Base-by-base conservation (phyloP, 2,888 invertebrate genomes). In the Drosophila rellima region DNA sequence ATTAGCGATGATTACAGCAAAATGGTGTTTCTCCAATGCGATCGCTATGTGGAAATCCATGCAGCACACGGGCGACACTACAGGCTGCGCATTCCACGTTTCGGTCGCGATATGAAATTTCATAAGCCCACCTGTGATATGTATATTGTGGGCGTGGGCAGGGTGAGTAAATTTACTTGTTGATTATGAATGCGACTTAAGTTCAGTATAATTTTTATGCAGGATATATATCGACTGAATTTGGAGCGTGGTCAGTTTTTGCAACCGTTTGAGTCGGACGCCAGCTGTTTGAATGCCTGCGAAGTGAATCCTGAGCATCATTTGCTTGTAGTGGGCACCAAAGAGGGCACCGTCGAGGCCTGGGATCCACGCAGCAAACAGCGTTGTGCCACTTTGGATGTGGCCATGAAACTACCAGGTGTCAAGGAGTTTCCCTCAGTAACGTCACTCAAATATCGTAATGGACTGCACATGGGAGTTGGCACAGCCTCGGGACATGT, bases 1-100 rank as follows among this genome's bases (percentile, higher is more conserved):
- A 93, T 99, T 33, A 97, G 98, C 84, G 98, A 99, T 87, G 99
- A 99, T 93, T 99, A 98, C 91, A 96, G 97, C 79, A 99, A 99
- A 95, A 93, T 99, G 91, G 93, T 92, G 51, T 96, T 98, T 90
- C 93, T 98, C 23, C 96, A 97, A 92, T 95, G 95, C 90, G 97
- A 98, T 92, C 95, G 99, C 42, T 98, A 96, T 92, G 94, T 99
- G 10, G 99, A 99, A 93, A 96, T 99, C 90, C 99, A 99, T 93
- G 96, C 97, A 23, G 97, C 97, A 44, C 96, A 96, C 92, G 99
- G 99, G 0, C 94, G 97, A 47, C 98, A 98, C 92, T 97, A 97
- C 91, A 94, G 97, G 65, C 93, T 98, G 20, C 93, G 99, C 82
- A 97, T 99, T 86, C 99, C 99, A 11, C 96, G 97, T 88, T 98